Evolutionary conservation across 2,888 invertebrate species (phyloP).

Genomic region (Cremastinae sp.): DNA sequence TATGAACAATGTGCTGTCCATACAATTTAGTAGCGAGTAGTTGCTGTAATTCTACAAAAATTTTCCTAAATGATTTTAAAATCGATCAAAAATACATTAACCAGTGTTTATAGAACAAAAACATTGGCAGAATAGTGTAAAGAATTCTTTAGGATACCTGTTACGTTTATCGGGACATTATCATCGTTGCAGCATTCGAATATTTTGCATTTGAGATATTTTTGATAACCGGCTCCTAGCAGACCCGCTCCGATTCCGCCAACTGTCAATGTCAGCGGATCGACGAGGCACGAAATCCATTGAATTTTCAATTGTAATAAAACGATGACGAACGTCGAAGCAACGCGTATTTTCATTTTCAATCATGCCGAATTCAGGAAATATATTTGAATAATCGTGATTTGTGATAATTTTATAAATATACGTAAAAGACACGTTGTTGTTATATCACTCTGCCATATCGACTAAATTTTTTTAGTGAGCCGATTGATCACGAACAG

Average conservation of each 20-base stretch:
- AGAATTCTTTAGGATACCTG: conserved; percentile 26
- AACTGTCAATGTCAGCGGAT: conserved; percentile 40
- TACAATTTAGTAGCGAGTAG: conserved; percentile 80
- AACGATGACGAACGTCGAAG: not conserved
- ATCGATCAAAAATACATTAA: not conserved
- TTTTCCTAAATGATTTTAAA: not conserved
- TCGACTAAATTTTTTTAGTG: too few relatives aligned
- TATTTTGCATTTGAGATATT: conserved; percentile 38
- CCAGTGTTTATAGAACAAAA: too few relatives aligned
- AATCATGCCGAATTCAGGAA: conserved; percentile 18
- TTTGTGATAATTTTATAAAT: too few relatives aligned
- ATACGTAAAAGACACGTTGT: too few relatives aligned
- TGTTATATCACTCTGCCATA: too few relatives aligned
- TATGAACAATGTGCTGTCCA: conserved; percentile 91
- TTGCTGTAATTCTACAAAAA: conserved; percentile 37
- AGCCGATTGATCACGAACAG: too few relatives aligned
- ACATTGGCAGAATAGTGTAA: too few relatives aligned
- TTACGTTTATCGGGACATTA: conserved; percentile 38
- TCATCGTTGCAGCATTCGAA: conserved; percentile 50
- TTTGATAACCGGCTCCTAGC: conserved; percentile 31
- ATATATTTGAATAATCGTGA: too few relatives aligned
- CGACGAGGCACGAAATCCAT: conserved; percentile 16
- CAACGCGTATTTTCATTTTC: conserved; percentile 25
- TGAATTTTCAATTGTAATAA: conserved; percentile 3
- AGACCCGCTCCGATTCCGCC: conserved; percentile 36